phyloP scores from a whole-genome alignment of 2,113 vertebrate genomes.

The Cynocephalus volans region DNA sequence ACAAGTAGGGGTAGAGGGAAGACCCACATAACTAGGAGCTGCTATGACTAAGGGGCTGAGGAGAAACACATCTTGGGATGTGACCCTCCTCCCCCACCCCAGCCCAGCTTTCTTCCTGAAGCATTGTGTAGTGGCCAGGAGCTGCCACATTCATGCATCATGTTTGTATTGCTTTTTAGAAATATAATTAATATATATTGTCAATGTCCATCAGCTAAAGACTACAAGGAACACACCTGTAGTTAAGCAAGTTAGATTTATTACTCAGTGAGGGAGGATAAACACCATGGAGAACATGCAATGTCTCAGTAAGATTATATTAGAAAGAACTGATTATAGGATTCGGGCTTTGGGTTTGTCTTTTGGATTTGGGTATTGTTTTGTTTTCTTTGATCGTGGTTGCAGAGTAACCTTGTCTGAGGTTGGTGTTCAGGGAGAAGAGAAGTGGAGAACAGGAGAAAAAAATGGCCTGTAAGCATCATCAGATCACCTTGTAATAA shows the following conservation, averaged over 20 bases:
- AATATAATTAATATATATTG: neutral
- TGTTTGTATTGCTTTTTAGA: neutral
- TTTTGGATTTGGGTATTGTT: neutral
- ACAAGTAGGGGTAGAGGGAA: neutral
- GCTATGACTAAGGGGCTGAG: neutral
- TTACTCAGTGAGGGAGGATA: neutral
- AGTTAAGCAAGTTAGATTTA: neutral
- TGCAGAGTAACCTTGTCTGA: neutral
- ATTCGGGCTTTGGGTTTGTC: neutral
- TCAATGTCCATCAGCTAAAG: neutral
- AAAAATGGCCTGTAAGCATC: neutral
- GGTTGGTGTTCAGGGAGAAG: neutral
- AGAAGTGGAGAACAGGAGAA: neutral
- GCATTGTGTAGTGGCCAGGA: neutral
- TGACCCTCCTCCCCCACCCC: neutral
- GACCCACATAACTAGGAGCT: neutral
- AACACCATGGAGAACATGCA: neutral
- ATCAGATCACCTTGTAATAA: neutral
- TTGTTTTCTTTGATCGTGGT: constrained; percentile 1
- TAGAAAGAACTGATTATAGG: neutral
- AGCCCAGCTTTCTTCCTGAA: neutral
- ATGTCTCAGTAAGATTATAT: neutral
- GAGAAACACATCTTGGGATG: neutral
- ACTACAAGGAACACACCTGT: neutral
- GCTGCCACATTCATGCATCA: neutral